phyloP scores from a whole-genome alignment of 2,113 vertebrate species.

The Oceanodroma tethys region DNA sequence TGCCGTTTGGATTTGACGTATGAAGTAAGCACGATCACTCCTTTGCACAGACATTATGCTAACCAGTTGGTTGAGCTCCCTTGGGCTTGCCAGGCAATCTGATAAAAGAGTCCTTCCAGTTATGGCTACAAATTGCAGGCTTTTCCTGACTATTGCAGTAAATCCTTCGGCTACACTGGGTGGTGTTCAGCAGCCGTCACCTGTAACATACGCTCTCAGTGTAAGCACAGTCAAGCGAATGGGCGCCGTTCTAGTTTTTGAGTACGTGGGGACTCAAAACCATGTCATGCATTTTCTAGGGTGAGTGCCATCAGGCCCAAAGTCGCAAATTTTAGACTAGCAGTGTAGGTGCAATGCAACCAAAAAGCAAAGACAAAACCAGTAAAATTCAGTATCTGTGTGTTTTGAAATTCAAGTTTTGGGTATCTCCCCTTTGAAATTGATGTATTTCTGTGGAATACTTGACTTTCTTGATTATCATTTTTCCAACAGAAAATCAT shows the following conservation, averaged over 20 bases:
- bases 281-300: rapidly evolving
- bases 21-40: not conserved
- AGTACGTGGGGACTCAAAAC: rapidly evolving
- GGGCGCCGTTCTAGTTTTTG: rapidly evolving
- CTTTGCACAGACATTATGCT: not conserved
- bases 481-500: not conserved
- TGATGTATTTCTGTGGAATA: not conserved
- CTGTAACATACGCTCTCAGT: not conserved
- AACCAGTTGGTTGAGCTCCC: not conserved
- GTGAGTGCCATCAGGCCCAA: not conserved
- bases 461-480: not conserved
- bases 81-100: not conserved
- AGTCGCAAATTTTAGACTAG: not conserved
- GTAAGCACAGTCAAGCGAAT: rapidly evolving
- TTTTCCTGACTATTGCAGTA: not conserved
- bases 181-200: not conserved
- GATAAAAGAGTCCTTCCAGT: not conserved
- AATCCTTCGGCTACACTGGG: rapidly evolving
- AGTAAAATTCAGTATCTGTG: rapidly evolving
- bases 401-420: not conserved
- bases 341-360: not conserved
- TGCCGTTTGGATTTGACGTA: rapidly evolving
- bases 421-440: not conserved
- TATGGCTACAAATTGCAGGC: not conserved
- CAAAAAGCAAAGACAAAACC: not conserved